These are phyloP conservation scores for Gymnoscelis rufifasciata DNA, from an alignment of 2,888 invertebrate genomes.

Conservation along the genomic window DNA sequence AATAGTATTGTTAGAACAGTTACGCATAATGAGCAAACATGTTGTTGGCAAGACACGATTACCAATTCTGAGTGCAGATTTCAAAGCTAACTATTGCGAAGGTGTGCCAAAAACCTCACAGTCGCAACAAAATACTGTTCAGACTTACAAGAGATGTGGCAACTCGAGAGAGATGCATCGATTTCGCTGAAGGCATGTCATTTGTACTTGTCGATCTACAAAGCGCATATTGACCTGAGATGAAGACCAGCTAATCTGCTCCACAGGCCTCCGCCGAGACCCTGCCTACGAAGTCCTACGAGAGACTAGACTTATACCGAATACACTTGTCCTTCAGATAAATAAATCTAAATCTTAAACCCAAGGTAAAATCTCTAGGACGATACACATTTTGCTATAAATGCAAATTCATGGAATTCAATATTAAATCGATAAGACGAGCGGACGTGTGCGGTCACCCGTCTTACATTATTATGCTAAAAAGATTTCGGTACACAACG, in stretches of 20 bases:
- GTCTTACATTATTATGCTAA: slow-evolving; percentile 75
- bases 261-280: slow-evolving; percentile 48
- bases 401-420: slow-evolving; percentile 80
- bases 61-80: slow-evolving; percentile 16
- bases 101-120: slow-evolving; percentile 15
- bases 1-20: slow-evolving; percentile 9
- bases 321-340: slow-evolving; percentile 62
- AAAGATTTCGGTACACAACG: slow-evolving; percentile 56
- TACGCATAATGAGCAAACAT: slow-evolving; percentile 22
- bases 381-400: slow-evolving; percentile 77
- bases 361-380: slow-evolving; percentile 76
- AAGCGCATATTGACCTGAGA: slow-evolving; percentile 52
- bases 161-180: slow-evolving; percentile 43
- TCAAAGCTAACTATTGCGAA: slow-evolving; percentile 16
- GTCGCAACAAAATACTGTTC: slow-evolving; percentile 29
- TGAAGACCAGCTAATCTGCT: slow-evolving; percentile 50
- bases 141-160: slow-evolving; percentile 28
- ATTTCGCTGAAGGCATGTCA: slow-evolving; percentile 61
- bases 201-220: slow-evolving; percentile 70
- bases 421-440: slow-evolving; percentile 64
- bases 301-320: slow-evolving; percentile 71
- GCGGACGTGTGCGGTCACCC: slow-evolving; percentile 25
- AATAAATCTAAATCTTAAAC: slow-evolving; percentile 70
- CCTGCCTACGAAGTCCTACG: slow-evolving; percentile 49
- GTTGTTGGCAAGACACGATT: slow-evolving; percentile 28